A percentile compares a stretch with the other conserved stretches of the same genome.
phyloP scores from a whole-genome alignment of 1,140 invertebrate genomes.

The Apis cerana region DNA sequence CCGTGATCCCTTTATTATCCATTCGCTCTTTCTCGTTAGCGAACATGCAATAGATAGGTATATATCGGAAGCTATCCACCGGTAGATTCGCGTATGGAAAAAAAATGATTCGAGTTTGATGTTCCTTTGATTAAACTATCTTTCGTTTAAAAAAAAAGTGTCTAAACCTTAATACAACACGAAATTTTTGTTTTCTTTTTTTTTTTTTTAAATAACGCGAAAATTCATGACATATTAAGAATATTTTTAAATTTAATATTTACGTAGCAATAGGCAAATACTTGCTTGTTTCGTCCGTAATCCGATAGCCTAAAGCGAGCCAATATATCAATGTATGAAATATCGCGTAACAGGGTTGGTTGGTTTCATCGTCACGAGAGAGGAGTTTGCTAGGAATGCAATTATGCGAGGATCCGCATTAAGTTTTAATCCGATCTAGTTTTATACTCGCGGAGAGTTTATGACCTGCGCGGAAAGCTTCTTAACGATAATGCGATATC shows the following conservation, averaged over 20 bases:
- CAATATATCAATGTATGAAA: neutral
- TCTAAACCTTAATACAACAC: no score
- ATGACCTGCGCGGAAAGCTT: slow-evolving; percentile 71
- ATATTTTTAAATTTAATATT: no score
- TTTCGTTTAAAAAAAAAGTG: neutral
- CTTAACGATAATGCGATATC: slow-evolving; percentile 75
- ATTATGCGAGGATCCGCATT: slow-evolving; percentile 65
- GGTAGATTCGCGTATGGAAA: slow-evolving; percentile 23
- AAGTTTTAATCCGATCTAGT: slow-evolving; percentile 76
- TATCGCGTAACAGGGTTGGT: neutral
- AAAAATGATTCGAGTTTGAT: slow-evolving; percentile 9
- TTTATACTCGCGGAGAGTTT: slow-evolving; percentile 70
- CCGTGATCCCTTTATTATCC: slow-evolving; percentile 53
- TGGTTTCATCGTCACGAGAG: slow-evolving; percentile 7
- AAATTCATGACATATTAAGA: no score
- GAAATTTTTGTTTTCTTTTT: no score
- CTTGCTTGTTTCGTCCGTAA: no score
- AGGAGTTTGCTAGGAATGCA: slow-evolving; percentile 60
- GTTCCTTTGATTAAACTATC: neutral
- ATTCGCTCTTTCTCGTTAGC: slow-evolving; percentile 24
- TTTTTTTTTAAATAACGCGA: no score
- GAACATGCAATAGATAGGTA: slow-evolving; percentile 9
- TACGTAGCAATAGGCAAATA: no score
- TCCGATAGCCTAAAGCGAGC: no score
- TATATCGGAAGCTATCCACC: slow-evolving; percentile 35